Percentiles rank a stretch among this genome's conserved stretches.
These are phyloP conservation scores for Aradus depressus DNA, from an alignment of 2,888 invertebrate species.

Conservation along the genomic window DNA sequence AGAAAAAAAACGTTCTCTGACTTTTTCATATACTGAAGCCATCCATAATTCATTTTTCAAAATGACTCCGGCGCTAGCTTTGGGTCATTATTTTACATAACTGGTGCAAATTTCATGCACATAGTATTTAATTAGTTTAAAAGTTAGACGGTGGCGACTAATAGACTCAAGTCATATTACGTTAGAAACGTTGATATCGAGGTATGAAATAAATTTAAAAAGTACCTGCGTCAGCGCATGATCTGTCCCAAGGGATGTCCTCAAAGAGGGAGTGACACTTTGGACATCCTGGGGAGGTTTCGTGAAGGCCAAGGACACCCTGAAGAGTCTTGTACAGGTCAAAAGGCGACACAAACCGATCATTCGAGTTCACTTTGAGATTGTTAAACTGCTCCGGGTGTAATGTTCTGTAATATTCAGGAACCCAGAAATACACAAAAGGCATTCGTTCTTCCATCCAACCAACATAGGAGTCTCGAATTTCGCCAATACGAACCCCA, in stretches of 20 bases:
- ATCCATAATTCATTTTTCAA: too few relatives aligned
- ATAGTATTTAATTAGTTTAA: too few relatives aligned
- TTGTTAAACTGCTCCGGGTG: constrained; percentile 46
- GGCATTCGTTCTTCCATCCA: constrained; percentile 71
- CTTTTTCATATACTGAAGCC: too few relatives aligned
- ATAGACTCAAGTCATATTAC: too few relatives aligned
- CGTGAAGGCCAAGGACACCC: constrained; percentile 42
- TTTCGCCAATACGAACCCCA: constrained; percentile 64
- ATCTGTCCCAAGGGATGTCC: constrained; percentile 47
- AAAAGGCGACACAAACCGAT: constrained; percentile 59
- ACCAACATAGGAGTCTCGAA: constrained; percentile 53
- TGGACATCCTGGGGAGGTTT: constrained; percentile 40
- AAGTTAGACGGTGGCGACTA: too few relatives aligned
- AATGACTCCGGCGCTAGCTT: too few relatives aligned
- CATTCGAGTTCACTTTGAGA: constrained; percentile 49
- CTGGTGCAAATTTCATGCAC: too few relatives aligned
- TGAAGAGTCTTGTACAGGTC: constrained; percentile 62
- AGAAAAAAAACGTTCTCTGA: too few relatives aligned
- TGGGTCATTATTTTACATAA: too few relatives aligned
- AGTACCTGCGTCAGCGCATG: constrained; percentile 56
- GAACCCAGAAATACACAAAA: constrained; percentile 57
- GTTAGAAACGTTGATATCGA: too few relatives aligned
- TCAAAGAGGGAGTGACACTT: constrained; percentile 54
- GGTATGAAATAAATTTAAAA: too few relatives aligned
- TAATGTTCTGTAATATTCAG: constrained; percentile 46